A percentile compares a stretch with the other conserved stretches of the same genome.
Conservation (phyloP, 2,797 vertebrate species). For the Masticophis lateralis region DNA sequence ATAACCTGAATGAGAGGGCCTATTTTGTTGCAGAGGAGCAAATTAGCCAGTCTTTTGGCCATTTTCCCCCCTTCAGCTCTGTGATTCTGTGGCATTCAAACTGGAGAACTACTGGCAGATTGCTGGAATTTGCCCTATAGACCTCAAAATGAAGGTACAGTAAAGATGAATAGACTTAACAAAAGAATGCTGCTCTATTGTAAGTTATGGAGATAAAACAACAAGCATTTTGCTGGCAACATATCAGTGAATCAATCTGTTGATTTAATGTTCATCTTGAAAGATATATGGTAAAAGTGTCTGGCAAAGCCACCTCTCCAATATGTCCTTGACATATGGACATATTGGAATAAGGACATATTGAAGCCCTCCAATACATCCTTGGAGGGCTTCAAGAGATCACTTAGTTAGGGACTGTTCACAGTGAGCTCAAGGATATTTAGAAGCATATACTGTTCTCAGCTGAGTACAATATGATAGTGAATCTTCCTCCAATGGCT, state of each 20-base stretch:
- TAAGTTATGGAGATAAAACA: background rate
- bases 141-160: background rate
- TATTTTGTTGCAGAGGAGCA: background rate
- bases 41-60: background rate
- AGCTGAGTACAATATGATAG: background rate
- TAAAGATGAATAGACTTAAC: background rate
- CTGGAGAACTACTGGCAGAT: background rate
- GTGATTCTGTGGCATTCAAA: background rate
- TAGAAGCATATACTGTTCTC: background rate
- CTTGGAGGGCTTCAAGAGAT: background rate
- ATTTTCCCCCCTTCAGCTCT: background rate
- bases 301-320: background rate
- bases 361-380: background rate
- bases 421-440: background rate
- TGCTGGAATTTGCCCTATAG: background rate
- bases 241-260: background rate
- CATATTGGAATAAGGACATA: too few relatives aligned
- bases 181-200: background rate
- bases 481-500: background rate
- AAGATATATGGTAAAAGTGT: background rate
- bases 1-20: background rate
- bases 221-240: background rate
- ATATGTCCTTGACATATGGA: background rate
- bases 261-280: background rate
- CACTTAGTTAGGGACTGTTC: background rate